phyloP scores from a whole-genome alignment of 1,140 invertebrate species.

The Aphelenchoides avenae region DNA sequence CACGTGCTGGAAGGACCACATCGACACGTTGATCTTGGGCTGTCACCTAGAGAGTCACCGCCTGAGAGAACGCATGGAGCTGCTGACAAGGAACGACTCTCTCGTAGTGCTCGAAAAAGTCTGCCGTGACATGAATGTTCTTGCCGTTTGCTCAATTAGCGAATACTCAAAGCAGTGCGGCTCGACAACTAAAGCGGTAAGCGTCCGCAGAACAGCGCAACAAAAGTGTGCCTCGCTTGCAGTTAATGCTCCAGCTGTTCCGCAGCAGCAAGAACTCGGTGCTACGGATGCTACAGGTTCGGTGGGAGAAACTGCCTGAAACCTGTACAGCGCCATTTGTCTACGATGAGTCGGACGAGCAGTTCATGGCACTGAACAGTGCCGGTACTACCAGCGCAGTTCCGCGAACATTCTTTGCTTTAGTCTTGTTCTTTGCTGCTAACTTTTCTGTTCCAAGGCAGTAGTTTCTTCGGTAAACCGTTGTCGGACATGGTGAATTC shows the following conservation, averaged over 20 bases:
- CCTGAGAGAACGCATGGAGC: slow-evolving; percentile 4
- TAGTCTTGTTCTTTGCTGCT: too few species aligned
- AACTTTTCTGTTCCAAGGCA: too few species aligned
- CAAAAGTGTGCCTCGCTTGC: background rate
- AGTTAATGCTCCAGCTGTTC: slow-evolving; percentile 13
- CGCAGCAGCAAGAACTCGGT: slow-evolving; percentile 5
- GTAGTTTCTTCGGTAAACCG: too few species aligned
- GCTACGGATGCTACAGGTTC: slow-evolving; percentile 13
- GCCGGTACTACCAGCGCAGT: too few species aligned
- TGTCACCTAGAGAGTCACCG: slow-evolving; percentile 25
- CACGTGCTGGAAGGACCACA: slow-evolving; percentile 23
- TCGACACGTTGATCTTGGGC: slow-evolving; percentile 15
- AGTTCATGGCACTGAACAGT: too few species aligned
- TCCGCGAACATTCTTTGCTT: too few species aligned
- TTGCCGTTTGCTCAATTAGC: slow-evolving; percentile 11
- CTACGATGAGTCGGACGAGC: too few species aligned
- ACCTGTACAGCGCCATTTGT: too few species aligned
- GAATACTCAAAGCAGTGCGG: slow-evolving; percentile 18
- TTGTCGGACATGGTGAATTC: too few species aligned
- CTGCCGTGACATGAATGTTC: slow-evolving; percentile 19
- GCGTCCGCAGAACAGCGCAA: background rate
- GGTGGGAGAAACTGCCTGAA: slow-evolving; percentile 16
- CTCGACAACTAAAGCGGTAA: slow-evolving; percentile 8
- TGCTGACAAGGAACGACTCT: slow-evolving; percentile 2
- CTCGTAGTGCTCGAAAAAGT: slow-evolving; percentile 8